Conservation (phyloP, 2,113 vertebrate species). For the Empidonax alnorum region DNA sequence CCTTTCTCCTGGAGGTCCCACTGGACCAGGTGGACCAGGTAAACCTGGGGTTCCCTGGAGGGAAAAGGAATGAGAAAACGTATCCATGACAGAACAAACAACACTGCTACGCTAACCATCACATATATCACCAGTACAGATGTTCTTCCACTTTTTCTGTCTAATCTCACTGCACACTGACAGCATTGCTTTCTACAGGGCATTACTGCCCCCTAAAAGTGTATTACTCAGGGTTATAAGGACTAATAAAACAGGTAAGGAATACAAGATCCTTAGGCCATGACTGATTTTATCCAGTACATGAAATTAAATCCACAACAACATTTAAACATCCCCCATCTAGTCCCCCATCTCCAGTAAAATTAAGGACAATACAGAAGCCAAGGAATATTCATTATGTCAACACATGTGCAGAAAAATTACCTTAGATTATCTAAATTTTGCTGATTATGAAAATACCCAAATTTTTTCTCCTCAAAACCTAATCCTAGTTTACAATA, state of each 20-base stretch:
- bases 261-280: background rate
- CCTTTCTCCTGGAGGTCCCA: slow-evolving; percentile 89
- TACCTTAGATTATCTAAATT: background rate
- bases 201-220: background rate
- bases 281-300: background rate
- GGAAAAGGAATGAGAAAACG: slow-evolving; percentile 20
- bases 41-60: slow-evolving; percentile 87
- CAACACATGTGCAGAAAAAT: background rate
- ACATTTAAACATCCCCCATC: background rate
- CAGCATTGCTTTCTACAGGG: background rate
- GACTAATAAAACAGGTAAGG: background rate
- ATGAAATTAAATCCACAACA: background rate
- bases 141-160: background rate
- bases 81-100: background rate
- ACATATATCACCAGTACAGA: background rate
- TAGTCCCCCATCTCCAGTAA: background rate
- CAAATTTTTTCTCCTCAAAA: background rate
- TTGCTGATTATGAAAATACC: background rate
- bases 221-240: background rate
- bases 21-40: slow-evolving; percentile 83
- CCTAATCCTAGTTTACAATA: background rate
- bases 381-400: background rate
- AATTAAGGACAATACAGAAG: background rate
- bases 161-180: background rate
- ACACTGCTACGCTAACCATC: background rate